Evolutionary conservation across 1,140 invertebrate genomes (phyloP).

Genomic region (Lutraria rhynchaena): DNA sequence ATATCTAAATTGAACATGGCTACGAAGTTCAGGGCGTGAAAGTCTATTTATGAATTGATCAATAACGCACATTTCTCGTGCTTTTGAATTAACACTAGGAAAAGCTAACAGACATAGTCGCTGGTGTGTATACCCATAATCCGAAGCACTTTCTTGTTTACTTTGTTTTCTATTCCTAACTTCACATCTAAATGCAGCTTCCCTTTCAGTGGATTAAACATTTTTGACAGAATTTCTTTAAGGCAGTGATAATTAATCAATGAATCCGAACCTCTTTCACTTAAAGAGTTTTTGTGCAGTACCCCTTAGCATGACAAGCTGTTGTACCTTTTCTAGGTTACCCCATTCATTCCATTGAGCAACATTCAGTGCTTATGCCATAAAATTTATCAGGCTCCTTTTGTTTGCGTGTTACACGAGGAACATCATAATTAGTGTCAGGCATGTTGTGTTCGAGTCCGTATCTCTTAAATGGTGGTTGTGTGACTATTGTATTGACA

Average conservation of each 20-base stretch:
- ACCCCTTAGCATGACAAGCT: slow-evolving; percentile 61
- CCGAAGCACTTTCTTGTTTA: slow-evolving; percentile 28
- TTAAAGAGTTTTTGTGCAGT: slow-evolving; percentile 50
- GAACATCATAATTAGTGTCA: too few relatives aligned
- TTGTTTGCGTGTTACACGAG: slow-evolving; percentile 57
- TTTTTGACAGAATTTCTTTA: slow-evolving; percentile 20
- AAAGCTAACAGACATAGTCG: slow-evolving; percentile 53
- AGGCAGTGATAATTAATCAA: slow-evolving; percentile 43
- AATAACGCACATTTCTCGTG: too few relatives aligned
- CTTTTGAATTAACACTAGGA: slow-evolving; percentile 32
- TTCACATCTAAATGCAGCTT: slow-evolving; percentile 48
- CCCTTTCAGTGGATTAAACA: slow-evolving; percentile 49
- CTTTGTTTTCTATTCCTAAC: slow-evolving; percentile 44
- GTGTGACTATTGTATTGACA: too few relatives aligned
- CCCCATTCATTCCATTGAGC: slow-evolving; percentile 58
- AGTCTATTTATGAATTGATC: slow-evolving; percentile 51
- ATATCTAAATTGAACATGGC: slow-evolving; percentile 49
- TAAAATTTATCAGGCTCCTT: slow-evolving; percentile 62
- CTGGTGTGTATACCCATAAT: slow-evolving; percentile 52
- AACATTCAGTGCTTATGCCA: slow-evolving; percentile 53
- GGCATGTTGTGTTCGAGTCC: too few relatives aligned
- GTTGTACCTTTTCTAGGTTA: slow-evolving; percentile 48
- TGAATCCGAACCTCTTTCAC: slow-evolving; percentile 38
- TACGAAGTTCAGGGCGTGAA: slow-evolving; percentile 33
- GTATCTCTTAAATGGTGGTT: too few relatives aligned